Percentiles rank a stretch among this genome's conserved stretches.
Evolutionary conservation across 37 sponge, comb jelly and placozoan species (phyloP).

Genomic region (Beroe ovata): DNA sequence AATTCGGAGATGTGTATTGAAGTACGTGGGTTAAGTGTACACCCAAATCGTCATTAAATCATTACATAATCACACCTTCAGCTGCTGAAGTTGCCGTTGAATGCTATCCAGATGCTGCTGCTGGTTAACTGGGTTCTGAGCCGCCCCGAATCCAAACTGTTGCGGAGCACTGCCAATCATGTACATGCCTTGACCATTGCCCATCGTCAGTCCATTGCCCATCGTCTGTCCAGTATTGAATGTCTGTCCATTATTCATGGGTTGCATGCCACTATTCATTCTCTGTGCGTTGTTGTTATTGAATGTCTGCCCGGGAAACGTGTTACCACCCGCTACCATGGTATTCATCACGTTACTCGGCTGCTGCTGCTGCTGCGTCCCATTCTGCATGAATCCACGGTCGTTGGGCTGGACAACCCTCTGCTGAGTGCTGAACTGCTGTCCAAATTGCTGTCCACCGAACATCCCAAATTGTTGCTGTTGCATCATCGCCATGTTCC

Average conservation of each 20-base stretch:
- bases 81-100: conserved; percentile 52
- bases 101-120: conserved; percentile 38
- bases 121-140: background rate
- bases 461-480: conserved; percentile 20
- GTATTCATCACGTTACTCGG: background rate
- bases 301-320: background rate
- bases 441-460: conserved; percentile 23
- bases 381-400: background rate
- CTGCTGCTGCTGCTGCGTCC: background rate
- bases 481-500: too few relatives aligned
- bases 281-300: background rate
- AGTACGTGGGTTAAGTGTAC: too few relatives aligned
- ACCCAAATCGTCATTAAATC: too few relatives aligned
- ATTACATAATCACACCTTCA: too few relatives aligned
- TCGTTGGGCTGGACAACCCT: background rate
- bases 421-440: conserved; percentile 9
- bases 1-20: too few relatives aligned
- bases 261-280: background rate
- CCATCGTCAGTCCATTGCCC: background rate
- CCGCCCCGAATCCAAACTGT: conserved; percentile 1
- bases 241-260: background rate
- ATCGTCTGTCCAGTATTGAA: background rate
- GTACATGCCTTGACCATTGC: conserved; percentile 9
- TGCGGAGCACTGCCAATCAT: background rate
- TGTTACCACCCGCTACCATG: conserved; percentile 5